Evolutionary conservation across 2,113 vertebrate species (phyloP), one percentile per base, ranked within the genome.

Genomic region (Mohoua ochrocephala): DNA sequence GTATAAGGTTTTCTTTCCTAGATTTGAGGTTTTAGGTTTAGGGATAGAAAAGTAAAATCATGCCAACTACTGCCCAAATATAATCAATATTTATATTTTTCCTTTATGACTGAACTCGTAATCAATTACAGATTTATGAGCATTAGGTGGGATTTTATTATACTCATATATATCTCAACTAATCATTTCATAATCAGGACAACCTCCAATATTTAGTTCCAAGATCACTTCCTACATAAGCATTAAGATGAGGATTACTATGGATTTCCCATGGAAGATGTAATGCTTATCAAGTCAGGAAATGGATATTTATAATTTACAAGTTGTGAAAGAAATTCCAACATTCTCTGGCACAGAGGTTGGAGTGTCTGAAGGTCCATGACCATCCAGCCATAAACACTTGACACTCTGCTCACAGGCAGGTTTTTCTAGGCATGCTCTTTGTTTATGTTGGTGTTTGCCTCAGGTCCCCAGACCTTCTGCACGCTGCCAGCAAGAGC

Each of bases 111-210:
- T 70, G 76, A 88, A 79, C 54, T 80, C 30, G 77, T 59, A 59
- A 93, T 78, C 69, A 70, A 53, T 93, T 94, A 92, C 52, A 92
- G 90, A 88, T 93, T 85, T 93, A 95, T 60, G 39, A 90, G 59
- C 33, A 85, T 56, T 92, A 80, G 54, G 12, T 63, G n/a, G 60
- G 54, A 86, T 89, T 95, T 95, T 92, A 93, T 92, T 94, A 56
- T 60, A 70, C 37, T 86, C 73, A 54, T 78, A 91, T 80, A 84
- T 81, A 90, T 73, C 27, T 93, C 83, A 86, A 91, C 47, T 86
- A 92, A 93, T 91, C 35, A 94, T 91, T 88, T 92, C 17, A 81
- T 77, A 90, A 84, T 78, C 60, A 75, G 59, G 75, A 84, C 56
- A 84, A 47, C 60, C 59, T 75, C 79, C 69, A 77, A 64, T 74